These are phyloP conservation scores for Phrynosoma platyrhinos DNA, from an alignment of 2,113 vertebrate genomes.

Conservation along the genomic window DNA sequence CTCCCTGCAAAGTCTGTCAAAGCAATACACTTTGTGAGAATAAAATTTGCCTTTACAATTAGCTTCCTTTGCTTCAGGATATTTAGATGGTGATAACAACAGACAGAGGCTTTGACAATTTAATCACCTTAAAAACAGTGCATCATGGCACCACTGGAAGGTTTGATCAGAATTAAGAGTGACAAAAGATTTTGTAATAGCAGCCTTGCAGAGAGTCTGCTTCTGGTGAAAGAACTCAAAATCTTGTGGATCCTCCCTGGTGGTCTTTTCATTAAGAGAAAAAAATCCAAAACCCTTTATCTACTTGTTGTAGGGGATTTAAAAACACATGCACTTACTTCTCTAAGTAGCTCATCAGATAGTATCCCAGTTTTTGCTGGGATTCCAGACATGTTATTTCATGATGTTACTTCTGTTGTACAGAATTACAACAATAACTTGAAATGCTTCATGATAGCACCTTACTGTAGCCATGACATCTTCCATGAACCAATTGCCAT, in stretches of 20 bases:
- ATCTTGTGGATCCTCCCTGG: background rate
- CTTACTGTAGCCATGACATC: too few species aligned
- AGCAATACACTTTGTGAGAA: background rate
- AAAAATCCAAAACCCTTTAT: background rate
- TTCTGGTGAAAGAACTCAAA: background rate
- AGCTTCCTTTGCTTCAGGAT: slow-evolving; percentile 18
- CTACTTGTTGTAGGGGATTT: background rate
- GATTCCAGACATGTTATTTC: background rate
- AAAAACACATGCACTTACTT: background rate
- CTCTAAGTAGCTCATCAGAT: background rate
- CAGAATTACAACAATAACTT: background rate
- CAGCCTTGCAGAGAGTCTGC: background rate
- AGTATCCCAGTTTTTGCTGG: background rate
- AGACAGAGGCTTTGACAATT: slow-evolving; percentile 62
- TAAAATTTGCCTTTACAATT: slow-evolving; percentile 42
- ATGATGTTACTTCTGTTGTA: background rate
- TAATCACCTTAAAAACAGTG: slow-evolving; percentile 61
- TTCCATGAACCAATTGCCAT: background rate
- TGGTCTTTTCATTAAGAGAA: background rate
- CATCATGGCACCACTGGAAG: slow-evolving; percentile 61
- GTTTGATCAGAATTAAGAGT: slow-evolving; percentile 34
- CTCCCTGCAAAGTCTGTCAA: background rate
- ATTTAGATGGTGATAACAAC: slow-evolving; percentile 65
- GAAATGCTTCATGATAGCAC: background rate
- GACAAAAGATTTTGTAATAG: background rate